These are phyloP conservation scores for Potorous gilbertii DNA, from an alignment of 2,797 vertebrate genomes.

Conservation along the genomic window DNA sequence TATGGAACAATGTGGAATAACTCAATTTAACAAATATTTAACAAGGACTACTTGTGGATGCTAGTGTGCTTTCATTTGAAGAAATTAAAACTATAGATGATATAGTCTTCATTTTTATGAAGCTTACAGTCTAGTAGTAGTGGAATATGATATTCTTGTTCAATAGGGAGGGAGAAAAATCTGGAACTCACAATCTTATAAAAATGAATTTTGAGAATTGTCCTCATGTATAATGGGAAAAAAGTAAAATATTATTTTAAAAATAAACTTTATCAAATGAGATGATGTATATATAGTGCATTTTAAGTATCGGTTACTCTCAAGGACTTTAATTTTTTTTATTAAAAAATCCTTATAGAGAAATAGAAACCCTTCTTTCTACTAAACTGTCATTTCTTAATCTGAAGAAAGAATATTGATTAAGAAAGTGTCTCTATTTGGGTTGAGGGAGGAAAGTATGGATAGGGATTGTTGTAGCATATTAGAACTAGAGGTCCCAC, in stretches of 20 bases:
- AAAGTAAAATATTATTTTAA: neutral
- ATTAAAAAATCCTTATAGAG: neutral
- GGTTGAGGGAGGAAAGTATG: neutral
- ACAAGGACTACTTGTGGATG: neutral
- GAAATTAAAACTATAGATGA: neutral
- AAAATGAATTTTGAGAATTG: neutral
- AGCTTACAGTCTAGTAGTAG: neutral
- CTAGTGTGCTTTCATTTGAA: neutral
- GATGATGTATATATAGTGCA: neutral
- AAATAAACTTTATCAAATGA: neutral
- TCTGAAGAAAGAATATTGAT: neutral
- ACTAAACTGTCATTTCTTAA: neutral
- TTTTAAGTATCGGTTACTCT: neutral
- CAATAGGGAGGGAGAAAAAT: neutral
- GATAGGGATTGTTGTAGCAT: neutral
- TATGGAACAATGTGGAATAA: neutral
- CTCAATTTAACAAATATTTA: neutral
- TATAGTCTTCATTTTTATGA: neutral
- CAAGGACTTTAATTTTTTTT: neutral
- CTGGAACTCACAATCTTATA: neutral
- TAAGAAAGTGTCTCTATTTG: neutral
- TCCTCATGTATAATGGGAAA: neutral
- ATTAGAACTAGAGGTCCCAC: neutral
- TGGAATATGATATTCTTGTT: neutral
- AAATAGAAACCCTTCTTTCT: neutral